These are phyloP conservation scores for Formica selysi DNA, from an alignment of 1,140 invertebrate genomes.

Conservation along the genomic window DNA sequence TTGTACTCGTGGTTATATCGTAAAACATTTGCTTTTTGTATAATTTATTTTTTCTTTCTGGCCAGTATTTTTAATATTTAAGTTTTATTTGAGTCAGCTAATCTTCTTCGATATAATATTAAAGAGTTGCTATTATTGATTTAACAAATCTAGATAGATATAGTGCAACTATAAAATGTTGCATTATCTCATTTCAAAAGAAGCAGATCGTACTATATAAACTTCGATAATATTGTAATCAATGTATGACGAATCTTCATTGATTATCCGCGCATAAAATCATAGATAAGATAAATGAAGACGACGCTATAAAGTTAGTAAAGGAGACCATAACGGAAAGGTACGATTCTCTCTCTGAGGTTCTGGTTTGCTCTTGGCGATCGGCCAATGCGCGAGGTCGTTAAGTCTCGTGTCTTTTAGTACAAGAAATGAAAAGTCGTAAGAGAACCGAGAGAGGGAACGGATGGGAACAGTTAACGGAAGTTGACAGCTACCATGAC, in stretches of 20 bases:
- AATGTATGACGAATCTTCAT: neutral
- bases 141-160: neutral
- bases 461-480: conserved; percentile 70
- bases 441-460: conserved; percentile 55
- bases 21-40: neutral
- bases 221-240: neutral
- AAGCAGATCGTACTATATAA: neutral
- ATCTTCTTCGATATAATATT: neutral
- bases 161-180: neutral
- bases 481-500: conserved; percentile 70
- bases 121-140: neutral
- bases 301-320: neutral
- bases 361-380: conserved; percentile 53
- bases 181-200: neutral
- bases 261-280: conserved; percentile 14
- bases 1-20: neutral
- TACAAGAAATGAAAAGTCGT: conserved; percentile 52
- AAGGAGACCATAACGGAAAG: conserved; percentile 33
- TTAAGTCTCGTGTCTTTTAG: conserved; percentile 66
- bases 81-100: neutral
- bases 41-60: neutral
- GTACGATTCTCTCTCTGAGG: conserved; percentile 19
- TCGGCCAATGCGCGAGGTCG: conserved; percentile 68
- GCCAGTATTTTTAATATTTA: neutral
- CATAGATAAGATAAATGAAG: conserved; percentile 23